Evolutionary conservation across 30 jellyfish, hydroid and myxozoan species (phyloP).

Genomic region (Pelagia noctiluca): DNA sequence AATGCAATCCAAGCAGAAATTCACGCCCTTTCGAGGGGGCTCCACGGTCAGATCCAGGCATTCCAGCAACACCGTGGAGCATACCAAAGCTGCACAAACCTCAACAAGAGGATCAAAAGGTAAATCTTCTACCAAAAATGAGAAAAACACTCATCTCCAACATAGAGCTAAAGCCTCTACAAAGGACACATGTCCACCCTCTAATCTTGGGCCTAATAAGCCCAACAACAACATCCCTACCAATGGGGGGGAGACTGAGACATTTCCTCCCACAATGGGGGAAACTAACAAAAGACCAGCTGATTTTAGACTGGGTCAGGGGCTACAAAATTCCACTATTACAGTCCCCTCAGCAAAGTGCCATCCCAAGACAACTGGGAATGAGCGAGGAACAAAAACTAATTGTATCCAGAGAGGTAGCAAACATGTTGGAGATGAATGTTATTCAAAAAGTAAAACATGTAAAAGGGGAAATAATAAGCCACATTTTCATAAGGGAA

Average conservation of each 20-base stretch:
- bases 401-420: background rate
- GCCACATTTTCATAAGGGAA: too few relatives aligned
- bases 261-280: conserved; percentile 1
- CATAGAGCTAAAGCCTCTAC: background rate
- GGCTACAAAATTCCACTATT: conserved; percentile 3
- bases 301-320: background rate
- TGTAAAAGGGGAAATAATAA: too few relatives aligned
- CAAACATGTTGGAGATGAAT: too few relatives aligned
- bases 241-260: background rate
- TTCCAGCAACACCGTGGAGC: background rate
- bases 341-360: background rate
- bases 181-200: background rate
- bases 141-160: too few relatives aligned
- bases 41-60: conserved; percentile 1
- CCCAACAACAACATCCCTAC: background rate
- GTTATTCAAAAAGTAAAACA: too few relatives aligned
- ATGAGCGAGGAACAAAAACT: background rate
- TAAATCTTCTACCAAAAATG: too few relatives aligned
- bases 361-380: background rate
- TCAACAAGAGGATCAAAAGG: too few relatives aligned
- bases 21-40: conserved; percentile 28
- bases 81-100: too few relatives aligned
- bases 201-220: too few relatives aligned
- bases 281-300: conserved; percentile 5
- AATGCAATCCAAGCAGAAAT: background rate